These are phyloP conservation scores for Anomalospiza imberbis DNA, from an alignment of 2,797 vertebrate genomes.

Conservation along the genomic window DNA sequence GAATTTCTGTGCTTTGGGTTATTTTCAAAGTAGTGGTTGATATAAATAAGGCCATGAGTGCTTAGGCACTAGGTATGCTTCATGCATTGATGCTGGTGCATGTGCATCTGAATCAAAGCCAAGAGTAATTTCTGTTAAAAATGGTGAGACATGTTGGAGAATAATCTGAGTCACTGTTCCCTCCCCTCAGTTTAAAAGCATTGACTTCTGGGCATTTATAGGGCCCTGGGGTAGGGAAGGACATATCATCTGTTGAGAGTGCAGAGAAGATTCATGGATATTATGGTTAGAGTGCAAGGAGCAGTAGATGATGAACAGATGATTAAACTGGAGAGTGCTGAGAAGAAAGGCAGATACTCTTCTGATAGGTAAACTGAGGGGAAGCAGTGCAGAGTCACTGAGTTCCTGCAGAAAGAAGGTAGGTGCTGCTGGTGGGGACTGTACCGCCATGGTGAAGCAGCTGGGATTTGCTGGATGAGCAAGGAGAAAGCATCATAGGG, in stretches of 20 bases:
- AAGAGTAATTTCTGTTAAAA: neutral
- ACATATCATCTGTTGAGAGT: neutral
- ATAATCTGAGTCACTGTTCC: neutral
- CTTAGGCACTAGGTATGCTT: neutral
- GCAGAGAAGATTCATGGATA: neutral
- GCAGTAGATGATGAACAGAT: neutral
- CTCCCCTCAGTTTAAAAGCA: neutral
- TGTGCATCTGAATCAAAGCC: neutral
- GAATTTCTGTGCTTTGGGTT: neutral
- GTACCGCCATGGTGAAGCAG: no score
- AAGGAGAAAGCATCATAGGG: neutral
- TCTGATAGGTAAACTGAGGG: neutral
- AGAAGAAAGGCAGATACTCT: neutral
- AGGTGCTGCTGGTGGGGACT: rapidly evolving
- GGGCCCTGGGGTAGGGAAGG: neutral
- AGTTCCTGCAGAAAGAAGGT: neutral
- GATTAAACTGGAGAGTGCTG: neutral
- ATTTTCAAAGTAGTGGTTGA: neutral
- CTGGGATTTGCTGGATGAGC: neutral
- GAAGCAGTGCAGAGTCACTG: neutral
- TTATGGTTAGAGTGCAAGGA: neutral
- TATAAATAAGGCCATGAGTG: neutral
- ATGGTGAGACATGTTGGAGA: neutral
- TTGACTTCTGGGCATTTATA: neutral
- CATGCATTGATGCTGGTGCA: neutral